Evolutionary conservation across 1,140 invertebrate species (phyloP), one percentile per base, ranked within the genome.

Genomic region (Zophobas morio): DNA sequence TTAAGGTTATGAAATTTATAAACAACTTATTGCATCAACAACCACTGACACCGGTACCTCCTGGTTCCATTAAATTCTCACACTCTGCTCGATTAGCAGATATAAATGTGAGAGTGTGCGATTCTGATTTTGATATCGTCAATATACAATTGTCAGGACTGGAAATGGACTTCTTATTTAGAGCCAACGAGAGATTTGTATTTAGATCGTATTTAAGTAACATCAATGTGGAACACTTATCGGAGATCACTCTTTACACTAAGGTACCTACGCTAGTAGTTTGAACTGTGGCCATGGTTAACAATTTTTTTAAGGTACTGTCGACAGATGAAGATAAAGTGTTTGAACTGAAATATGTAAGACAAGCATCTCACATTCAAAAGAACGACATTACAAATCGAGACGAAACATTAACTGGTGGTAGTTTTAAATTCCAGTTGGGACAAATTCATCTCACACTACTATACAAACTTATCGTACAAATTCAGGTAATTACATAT

Each of bases 181-280:
- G 94, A 85, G 93, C 93, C n/a, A 93, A 95, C 82, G 93, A 95
- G 80, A 88, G 93, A 80, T 93, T 94, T 87, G 91, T 94, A 36
- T 89, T 96, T 75, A 88, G 93, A 76, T 88, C 90, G 47, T 92
- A 91, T 82, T 86, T 95, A 0, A 90, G 90, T 56, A 90, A 90
- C 20, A 84, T 95, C 8, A 88, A 89, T 20, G 87, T 95, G 6
- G 92, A 95, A 80, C 94, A 96, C 86, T 84, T 94, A 1, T 91
- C 91, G 39, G 91, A 93, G 76, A 89, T 92, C 51, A 94, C 93
- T n/a, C 86, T 96, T 1, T 95, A 95, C 83, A 89, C 91, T 0
- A 94, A 94, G 86, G 94, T 94, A 87, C 75, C 33, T 46, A 46
- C 20, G 39, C 6, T 6, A 4, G 40, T 20, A 20, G 2, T 46